A percentile compares a stretch with the other conserved stretches of the same genome.
Evolutionary conservation across 92 coral and sea anemone species (phyloP).

Genomic region (Metridium senile): DNA sequence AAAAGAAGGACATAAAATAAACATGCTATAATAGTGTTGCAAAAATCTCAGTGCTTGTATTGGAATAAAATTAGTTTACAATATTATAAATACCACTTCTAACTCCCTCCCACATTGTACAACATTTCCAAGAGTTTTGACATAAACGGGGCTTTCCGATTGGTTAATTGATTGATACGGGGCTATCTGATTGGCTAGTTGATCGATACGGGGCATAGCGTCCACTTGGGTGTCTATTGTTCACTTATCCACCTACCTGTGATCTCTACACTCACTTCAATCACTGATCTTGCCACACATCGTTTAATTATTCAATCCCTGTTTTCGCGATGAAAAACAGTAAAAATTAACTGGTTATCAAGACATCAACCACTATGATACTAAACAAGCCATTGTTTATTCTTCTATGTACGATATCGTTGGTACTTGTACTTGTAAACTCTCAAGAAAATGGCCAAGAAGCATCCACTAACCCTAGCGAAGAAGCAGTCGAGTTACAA

Average conservation of each 20-base stretch:
- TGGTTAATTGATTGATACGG: not conserved
- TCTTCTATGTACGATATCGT: not conserved
- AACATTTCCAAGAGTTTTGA: not conserved
- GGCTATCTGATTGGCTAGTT: not conserved
- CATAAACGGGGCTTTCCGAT: not conserved
- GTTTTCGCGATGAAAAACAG: slow-evolving; percentile 9
- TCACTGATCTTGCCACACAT: not conserved
- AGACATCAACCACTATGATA: not conserved
- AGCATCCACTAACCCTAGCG: not conserved
- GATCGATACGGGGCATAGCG: not conserved
- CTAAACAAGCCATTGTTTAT: not conserved
- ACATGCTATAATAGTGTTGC: no score
- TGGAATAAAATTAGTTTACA: no score
- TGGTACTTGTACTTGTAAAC: not conserved
- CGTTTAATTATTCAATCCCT: not conserved
- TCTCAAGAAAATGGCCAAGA: not conserved
- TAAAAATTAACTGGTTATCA: not conserved
- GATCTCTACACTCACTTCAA: not conserved
- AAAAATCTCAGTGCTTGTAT: no score
- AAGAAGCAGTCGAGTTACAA: not conserved
- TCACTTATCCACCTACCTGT: not conserved
- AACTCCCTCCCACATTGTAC: not conserved
- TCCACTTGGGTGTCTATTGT: not conserved
- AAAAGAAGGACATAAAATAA: no score
- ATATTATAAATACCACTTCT: no score